phyloP scores from a whole-genome alignment of 2,797 vertebrate species.

The Xyrichtys novacula region DNA sequence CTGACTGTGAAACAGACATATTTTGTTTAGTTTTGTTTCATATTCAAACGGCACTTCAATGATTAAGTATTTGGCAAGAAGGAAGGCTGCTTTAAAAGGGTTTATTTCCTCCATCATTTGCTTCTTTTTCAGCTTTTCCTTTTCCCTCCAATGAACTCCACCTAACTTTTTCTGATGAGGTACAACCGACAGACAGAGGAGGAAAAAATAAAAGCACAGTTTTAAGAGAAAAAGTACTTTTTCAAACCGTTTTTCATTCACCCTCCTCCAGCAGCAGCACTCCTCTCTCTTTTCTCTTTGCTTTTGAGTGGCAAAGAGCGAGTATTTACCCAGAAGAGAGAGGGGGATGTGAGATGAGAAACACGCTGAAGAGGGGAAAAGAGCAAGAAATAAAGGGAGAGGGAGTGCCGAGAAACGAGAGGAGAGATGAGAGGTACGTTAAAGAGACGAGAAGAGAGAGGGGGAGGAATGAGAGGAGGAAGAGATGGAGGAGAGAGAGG shows the following conservation, averaged over 20 bases:
- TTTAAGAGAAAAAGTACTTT: slow-evolving; percentile 12
- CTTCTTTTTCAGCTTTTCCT: slow-evolving; percentile 49
- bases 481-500: slow-evolving; percentile 55
- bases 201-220: neutral
- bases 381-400: slow-evolving; percentile 55
- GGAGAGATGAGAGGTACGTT: slow-evolving; percentile 54
- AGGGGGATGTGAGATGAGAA: slow-evolving; percentile 49
- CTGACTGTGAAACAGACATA: neutral
- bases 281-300: slow-evolving; percentile 43
- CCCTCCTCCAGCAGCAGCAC: slow-evolving; percentile 8
- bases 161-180: slow-evolving; percentile 50
- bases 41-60: slow-evolving; percentile 24
- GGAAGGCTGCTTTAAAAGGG: slow-evolving; percentile 6
- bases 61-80: slow-evolving; percentile 32
- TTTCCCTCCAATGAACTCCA: slow-evolving; percentile 20
- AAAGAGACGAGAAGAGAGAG: slow-evolving; percentile 42
- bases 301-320: slow-evolving; percentile 47
- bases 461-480: slow-evolving; percentile 36
- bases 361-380: slow-evolving; percentile 40
- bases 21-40: neutral
- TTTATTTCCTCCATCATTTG: slow-evolving; percentile 20
- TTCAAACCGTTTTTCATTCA: slow-evolving; percentile 34
- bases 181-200: slow-evolving; percentile 14
- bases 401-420: slow-evolving; percentile 46
- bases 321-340: slow-evolving; percentile 58